Evolutionary conservation across 2,113 vertebrate species (phyloP).

Genomic region (Pao palembangensis): DNA sequence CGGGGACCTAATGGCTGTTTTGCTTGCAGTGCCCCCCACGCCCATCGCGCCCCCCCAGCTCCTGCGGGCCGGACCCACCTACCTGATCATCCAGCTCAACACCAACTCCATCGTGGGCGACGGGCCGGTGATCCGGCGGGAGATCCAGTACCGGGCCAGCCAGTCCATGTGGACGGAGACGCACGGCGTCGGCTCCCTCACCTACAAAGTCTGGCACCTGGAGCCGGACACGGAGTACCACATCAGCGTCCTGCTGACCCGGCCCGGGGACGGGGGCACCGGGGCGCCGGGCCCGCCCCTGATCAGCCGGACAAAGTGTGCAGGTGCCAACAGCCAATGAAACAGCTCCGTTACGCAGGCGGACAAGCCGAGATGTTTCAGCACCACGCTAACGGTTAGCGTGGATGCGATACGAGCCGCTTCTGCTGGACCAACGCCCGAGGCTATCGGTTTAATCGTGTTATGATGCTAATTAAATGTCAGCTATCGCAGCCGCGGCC

Average conservation of each 20-base stretch:
- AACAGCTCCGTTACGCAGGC: too few relatives aligned
- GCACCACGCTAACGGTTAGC: too few relatives aligned
- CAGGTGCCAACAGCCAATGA: conserved; percentile 75
- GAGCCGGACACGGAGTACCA: conserved; percentile 95
- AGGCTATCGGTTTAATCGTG: too few relatives aligned
- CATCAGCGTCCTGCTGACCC: conserved; percentile 91
- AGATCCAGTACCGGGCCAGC: conserved; percentile 92
- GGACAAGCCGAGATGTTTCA: too few relatives aligned
- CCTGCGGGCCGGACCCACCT: conserved; percentile 88
- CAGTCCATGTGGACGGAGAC: conserved; percentile 89
- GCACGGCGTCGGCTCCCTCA: conserved; percentile 88
- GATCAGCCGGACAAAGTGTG: conserved; percentile 93
- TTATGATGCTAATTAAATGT: too few relatives aligned
- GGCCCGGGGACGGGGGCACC: conserved; percentile 89
- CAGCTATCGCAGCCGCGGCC: too few relatives aligned
- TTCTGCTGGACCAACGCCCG: too few relatives aligned
- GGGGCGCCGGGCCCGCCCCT: conserved; percentile 89
- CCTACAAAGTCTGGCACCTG: conserved; percentile 94
- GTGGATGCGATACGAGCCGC: too few relatives aligned
- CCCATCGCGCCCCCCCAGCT: conserved; percentile 91
- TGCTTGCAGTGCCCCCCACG: conserved; percentile 84
- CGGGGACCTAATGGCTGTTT: background rate
- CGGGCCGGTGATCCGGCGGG: conserved; percentile 90
- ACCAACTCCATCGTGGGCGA: conserved; percentile 93
- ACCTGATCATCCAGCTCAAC: conserved; percentile 95